Evolutionary conservation across 2,888 invertebrate genomes (phyloP), one percentile per base, ranked within the genome.

Genomic region (Aleiodes testaceus): DNA sequence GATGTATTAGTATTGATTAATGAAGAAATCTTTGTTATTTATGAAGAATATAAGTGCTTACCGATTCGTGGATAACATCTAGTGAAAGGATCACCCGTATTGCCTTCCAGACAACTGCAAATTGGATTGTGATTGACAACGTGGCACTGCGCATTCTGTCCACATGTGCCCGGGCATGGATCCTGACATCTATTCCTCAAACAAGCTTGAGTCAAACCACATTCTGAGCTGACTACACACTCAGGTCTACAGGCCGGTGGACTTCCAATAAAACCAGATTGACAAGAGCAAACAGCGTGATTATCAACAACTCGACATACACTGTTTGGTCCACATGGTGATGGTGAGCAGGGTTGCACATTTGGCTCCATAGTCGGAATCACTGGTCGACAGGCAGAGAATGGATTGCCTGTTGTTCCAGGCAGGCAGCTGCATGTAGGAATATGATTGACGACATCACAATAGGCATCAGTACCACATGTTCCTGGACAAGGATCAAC

Each of bases 91-190:
- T 95, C 94, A n/a, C 95, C 95, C 12, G 93, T 93, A 80, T 90
- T 92, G 66, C 92, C 91, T 14, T 91, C 87, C 74, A 92, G 91
- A 83, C 95, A 95, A 18, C 92, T 92, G 84, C 95, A 95, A 76
- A 94, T 91, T 1, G 96, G 95, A 83, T 93, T 94, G 82, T 96
- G 96, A 80, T 93, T 93, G 74, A 93, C 91, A 20, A 95, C 95
- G 85, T 92, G 92, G 79, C 96, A 96, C 69, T 92, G 90, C 9
- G 96, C 93, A 81, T 93, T 93, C 77, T 92, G 90, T 16, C 94
- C 96, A 81, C 96, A 96, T 52, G 93, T 92, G 63, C 93, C 93
- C 2, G 91, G 90, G 79, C 95, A 96, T 9, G 95, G 95, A 87
- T 95, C 92, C 64, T 91, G 89, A 83, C 95, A 96, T 88, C 93